Conservation (phyloP, 1,140 invertebrate species). For the Pectinophora gossypiella region DNA sequence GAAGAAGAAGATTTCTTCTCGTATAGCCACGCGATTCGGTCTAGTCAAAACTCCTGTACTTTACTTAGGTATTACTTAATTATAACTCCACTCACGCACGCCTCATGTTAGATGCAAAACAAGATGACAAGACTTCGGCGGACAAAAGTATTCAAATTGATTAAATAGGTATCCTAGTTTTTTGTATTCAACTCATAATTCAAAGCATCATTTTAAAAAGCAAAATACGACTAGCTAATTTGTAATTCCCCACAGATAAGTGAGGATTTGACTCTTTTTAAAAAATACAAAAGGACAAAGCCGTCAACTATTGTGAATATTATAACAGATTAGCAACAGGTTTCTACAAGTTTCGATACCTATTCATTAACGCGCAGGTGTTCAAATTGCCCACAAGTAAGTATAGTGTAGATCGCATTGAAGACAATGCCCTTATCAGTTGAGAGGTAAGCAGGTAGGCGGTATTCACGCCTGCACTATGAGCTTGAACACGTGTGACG, state of each 20-base stretch:
- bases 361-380: slow-evolving; percentile 23
- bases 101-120: too few species aligned
- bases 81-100: too few species aligned
- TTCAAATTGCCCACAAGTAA: slow-evolving; percentile 15
- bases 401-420: slow-evolving; percentile 24
- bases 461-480: slow-evolving; percentile 28
- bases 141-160: too few species aligned
- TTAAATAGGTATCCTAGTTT: neutral
- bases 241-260: neutral
- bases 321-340: too few species aligned
- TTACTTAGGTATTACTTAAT: too few species aligned
- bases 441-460: neutral
- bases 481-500: slow-evolving; percentile 59
- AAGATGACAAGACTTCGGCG: too few species aligned
- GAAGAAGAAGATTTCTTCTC: too few species aligned
- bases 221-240: neutral
- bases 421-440: slow-evolving; percentile 27
- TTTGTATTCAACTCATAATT: neutral
- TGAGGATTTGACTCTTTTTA: neutral
- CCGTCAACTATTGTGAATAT: too few species aligned
- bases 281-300: neutral
- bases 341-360: slow-evolving; percentile 16
- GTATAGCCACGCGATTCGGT: too few species aligned
- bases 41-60: too few species aligned
- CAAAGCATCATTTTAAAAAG: neutral